Evolutionary conservation across 2,113 vertebrate species (phyloP).

Genomic region (Myotis brandtii): DNA sequence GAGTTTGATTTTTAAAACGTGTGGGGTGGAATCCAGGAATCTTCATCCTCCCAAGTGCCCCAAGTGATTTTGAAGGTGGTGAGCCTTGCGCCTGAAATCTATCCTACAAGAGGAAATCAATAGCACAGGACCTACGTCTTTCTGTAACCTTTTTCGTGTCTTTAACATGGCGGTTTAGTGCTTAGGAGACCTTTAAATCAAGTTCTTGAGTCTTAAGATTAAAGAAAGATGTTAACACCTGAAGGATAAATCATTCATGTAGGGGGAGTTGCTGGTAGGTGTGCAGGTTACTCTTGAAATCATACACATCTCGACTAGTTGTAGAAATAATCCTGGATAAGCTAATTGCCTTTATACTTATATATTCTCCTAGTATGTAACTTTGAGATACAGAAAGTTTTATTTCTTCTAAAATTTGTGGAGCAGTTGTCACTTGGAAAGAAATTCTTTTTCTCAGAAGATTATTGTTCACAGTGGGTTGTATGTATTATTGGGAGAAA

Average conservation of each 20-base stretch:
- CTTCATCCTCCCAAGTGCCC: neutral
- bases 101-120: neutral
- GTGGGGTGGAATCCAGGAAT: neutral
- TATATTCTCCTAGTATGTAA: neutral
- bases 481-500: neutral
- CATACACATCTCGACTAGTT: constrained; percentile 9
- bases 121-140: neutral
- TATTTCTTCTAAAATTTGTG: constrained; percentile 18
- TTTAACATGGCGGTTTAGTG: neutral
- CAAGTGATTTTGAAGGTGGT: neutral
- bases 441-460: neutral
- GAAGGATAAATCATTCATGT: neutral
- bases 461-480: neutral
- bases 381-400: neutral
- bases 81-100: neutral
- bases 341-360: neutral
- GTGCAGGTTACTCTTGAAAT: constrained; percentile 41
- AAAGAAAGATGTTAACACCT: neutral
- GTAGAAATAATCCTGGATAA: constrained; percentile 4
- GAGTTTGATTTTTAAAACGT: neutral
- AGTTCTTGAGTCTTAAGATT: constrained; percentile 10
- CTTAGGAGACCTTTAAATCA: constrained; percentile 31
- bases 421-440: constrained; percentile 26
- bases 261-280: neutral
- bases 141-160: neutral